Evolutionary conservation across 2,888 invertebrate species (phyloP).

Genomic region (Drosophila eohydei): DNA sequence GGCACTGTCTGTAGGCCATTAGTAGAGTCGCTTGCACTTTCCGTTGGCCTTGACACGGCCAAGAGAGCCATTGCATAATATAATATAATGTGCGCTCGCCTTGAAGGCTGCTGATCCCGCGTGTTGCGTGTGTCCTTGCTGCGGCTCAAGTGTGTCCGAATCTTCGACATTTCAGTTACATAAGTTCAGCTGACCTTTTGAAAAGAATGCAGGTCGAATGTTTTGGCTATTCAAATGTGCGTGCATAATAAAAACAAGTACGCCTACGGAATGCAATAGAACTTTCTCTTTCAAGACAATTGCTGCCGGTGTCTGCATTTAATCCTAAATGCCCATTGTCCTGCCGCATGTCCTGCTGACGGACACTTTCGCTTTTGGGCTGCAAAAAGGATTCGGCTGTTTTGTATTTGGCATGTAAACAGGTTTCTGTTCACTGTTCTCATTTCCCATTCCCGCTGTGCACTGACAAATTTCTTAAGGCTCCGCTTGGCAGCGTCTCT

Average conservation of each 20-base stretch:
- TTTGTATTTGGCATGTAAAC: conserved; percentile 44
- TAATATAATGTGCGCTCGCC: conserved; percentile 59
- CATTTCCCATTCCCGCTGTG: conserved; percentile 42
- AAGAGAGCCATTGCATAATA: conserved; percentile 64
- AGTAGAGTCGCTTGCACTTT: conserved; percentile 69
- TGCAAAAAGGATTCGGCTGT: conserved; percentile 55
- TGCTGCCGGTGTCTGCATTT: conserved; percentile 48
- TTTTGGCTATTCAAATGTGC: conserved; percentile 64
- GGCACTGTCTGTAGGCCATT: conserved; percentile 33
- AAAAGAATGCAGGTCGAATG: conserved; percentile 35
- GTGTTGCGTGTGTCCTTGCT: conserved; percentile 47
- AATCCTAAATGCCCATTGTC: conserved; percentile 50
- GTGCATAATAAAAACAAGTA: conserved; percentile 50
- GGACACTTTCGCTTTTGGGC: conserved; percentile 62
- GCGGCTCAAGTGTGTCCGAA: conserved; percentile 49
- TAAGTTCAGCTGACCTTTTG: conserved; percentile 56
- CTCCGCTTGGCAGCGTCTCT: conserved; percentile 40
- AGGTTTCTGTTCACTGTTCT: conserved; percentile 32
- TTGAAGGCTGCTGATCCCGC: conserved; percentile 22
- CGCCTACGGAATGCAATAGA: conserved; percentile 36
- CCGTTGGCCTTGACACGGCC: conserved; percentile 52
- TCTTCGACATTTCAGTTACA: conserved; percentile 51
- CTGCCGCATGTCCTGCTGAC: conserved; percentile 40
- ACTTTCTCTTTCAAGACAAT: conserved; percentile 70
- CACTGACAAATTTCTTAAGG: conserved; percentile 60